phyloP scores from a whole-genome alignment of 2,797 vertebrate species.

The Eupleurogrammus muticus region DNA sequence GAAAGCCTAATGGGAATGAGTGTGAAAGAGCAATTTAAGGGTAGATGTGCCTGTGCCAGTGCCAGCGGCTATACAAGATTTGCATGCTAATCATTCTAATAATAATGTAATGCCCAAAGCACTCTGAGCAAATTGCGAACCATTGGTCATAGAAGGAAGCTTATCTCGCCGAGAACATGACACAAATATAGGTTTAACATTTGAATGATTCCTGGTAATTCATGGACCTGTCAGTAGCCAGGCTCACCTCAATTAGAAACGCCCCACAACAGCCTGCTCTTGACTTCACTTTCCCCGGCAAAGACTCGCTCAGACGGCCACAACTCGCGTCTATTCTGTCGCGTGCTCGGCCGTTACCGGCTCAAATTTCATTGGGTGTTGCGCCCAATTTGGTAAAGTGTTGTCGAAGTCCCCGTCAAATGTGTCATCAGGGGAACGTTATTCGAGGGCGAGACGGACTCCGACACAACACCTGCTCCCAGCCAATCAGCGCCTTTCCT shows the following conservation, averaged over 20 bases:
- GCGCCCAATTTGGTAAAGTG: too few relatives aligned
- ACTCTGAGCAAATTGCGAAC: conserved; percentile 83
- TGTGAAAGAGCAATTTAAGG: conserved; percentile 88
- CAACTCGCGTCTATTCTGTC: background rate
- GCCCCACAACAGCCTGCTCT: conserved; percentile 46
- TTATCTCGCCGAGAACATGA: conserved; percentile 81
- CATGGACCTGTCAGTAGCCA: conserved; percentile 68
- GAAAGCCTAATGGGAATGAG: conserved; percentile 84
- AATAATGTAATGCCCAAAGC: conserved; percentile 86
- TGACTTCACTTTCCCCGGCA: conserved; percentile 30
- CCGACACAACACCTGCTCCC: background rate
- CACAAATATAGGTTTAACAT: conserved; percentile 81
- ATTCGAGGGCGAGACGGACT: too few relatives aligned
- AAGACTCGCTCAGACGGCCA: conserved; percentile 2
- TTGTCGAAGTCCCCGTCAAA: too few relatives aligned
- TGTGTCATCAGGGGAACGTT: too few relatives aligned
- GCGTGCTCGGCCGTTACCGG: background rate
- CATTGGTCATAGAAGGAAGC: conserved; percentile 82
- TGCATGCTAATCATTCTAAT: conserved; percentile 89
- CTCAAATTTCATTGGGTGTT: conserved; percentile 57
- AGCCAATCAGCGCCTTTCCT: conserved; percentile 58
- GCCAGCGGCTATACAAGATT: conserved; percentile 85
- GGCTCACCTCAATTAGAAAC: conserved; percentile 74
- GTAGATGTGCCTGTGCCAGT: conserved; percentile 81
- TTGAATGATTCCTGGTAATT: conserved; percentile 80